These are phyloP conservation scores for Acrossocheilus fasciatus DNA, from an alignment of 2,797 vertebrate genomes.

Conservation along the genomic window DNA sequence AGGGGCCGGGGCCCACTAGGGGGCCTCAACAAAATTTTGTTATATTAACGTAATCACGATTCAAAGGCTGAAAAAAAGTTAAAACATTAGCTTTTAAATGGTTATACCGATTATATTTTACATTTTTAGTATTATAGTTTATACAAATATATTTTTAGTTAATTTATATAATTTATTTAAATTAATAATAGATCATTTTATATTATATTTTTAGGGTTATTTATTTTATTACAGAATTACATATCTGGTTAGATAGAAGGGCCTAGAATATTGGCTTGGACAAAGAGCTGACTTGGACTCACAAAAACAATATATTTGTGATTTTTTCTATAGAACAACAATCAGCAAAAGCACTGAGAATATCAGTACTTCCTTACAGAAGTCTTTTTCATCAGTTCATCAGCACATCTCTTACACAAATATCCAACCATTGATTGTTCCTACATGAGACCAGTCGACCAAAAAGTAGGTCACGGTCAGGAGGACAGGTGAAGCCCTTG, in stretches of 20 bases:
- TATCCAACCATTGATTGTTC: neutral
- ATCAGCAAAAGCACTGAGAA: neutral
- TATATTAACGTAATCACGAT: neutral
- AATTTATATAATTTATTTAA: neutral
- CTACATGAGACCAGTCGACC: neutral
- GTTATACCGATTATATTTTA: neutral
- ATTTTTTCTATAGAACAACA: neutral
- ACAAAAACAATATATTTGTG: neutral
- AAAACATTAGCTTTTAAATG: neutral
- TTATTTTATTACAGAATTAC: neutral
- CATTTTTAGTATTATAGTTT: neutral
- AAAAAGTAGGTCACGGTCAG: constrained; percentile 23
- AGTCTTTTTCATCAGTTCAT: neutral
- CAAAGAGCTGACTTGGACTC: too few species aligned
- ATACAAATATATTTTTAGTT: neutral
- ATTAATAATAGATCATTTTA: neutral
- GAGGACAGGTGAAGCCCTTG: neutral
- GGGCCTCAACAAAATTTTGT: neutral
- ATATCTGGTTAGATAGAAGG: neutral
- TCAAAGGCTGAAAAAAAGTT: too few species aligned
- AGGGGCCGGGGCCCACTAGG: too few species aligned
- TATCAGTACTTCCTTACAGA: neutral
- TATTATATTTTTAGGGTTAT: neutral
- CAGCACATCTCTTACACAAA: neutral
- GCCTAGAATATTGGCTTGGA: neutral